These are phyloP conservation scores for Eumerus sabulonum DNA, from an alignment of 2,888 invertebrate genomes.

Conservation along the genomic window DNA sequence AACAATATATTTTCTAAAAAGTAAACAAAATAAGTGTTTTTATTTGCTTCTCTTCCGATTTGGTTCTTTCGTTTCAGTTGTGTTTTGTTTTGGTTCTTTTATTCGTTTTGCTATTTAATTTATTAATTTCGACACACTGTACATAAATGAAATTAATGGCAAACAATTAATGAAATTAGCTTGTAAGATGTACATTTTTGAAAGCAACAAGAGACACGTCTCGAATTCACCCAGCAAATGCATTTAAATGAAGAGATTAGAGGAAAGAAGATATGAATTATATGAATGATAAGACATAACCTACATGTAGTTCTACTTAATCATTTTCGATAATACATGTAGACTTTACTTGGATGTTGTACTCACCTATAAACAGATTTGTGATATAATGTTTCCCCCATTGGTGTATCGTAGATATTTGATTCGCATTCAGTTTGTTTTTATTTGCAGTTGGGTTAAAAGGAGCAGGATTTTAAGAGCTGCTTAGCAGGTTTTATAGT, in stretches of 20 bases:
- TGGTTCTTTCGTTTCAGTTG: background rate
- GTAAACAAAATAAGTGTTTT: slow-evolving; percentile 47
- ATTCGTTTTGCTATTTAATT: slow-evolving; percentile 1
- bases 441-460: too few species aligned
- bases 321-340: slow-evolving; percentile 11
- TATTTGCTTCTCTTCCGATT: slow-evolving; percentile 16
- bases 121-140: slow-evolving; percentile 20
- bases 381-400: too few species aligned
- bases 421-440: too few species aligned
- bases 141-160: slow-evolving; percentile 7
- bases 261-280: slow-evolving; percentile 62
- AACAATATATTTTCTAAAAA: slow-evolving; percentile 62
- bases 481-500: too few species aligned
- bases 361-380: background rate
- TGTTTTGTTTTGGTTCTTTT: slow-evolving; percentile 6
- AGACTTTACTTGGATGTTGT: background rate
- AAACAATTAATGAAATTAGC: slow-evolving; percentile 20
- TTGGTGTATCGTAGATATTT: too few species aligned
- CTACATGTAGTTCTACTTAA: too few species aligned
- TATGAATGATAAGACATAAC: slow-evolving; percentile 13
- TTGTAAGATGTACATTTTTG: slow-evolving; percentile 54
- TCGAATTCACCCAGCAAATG: slow-evolving; percentile 66
- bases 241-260: slow-evolving; percentile 53
- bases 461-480: too few species aligned
- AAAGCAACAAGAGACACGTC: slow-evolving; percentile 49